Evolutionary conservation across 2,888 invertebrate species (phyloP).

Genomic region (Bombyx huttoni): DNA sequence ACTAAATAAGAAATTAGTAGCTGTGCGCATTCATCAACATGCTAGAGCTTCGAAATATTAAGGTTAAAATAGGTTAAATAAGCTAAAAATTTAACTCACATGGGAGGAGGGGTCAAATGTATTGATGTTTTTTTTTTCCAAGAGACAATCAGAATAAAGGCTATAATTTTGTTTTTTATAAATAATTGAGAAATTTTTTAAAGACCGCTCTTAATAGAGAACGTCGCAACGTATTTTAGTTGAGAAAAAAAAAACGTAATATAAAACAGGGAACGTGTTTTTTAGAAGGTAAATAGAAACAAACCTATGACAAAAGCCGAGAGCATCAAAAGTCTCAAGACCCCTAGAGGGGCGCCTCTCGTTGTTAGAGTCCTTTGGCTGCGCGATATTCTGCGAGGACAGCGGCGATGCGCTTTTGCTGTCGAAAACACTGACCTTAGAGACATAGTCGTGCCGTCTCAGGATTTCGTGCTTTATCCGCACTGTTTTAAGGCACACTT

Average conservation of each 20-base stretch:
- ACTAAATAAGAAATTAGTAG: too few relatives aligned
- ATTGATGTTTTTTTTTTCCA: too few relatives aligned
- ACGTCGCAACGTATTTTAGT: not conserved
- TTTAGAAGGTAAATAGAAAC: slow-evolving; percentile 27
- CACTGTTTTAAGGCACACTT: not conserved
- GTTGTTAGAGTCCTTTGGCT: slow-evolving; percentile 26
- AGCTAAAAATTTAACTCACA: too few relatives aligned
- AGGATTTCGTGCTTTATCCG: not conserved
- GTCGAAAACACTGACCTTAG: slow-evolving; percentile 20
- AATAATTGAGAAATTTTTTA: too few relatives aligned
- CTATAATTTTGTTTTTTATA: too few relatives aligned
- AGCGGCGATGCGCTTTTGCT: slow-evolving; percentile 58
- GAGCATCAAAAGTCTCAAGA: slow-evolving; percentile 29
- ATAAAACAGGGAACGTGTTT: slow-evolving; percentile 17
- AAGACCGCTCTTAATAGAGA: too few relatives aligned
- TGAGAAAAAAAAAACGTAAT: slow-evolving; percentile 10
- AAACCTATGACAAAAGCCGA: slow-evolving; percentile 55
- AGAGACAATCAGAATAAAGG: too few relatives aligned
- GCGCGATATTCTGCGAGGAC: slow-evolving; percentile 46
- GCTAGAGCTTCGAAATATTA: too few relatives aligned
- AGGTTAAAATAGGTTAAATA: too few relatives aligned
- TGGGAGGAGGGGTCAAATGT: too few relatives aligned
- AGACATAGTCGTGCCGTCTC: not conserved
- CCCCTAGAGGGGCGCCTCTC: slow-evolving; percentile 30
- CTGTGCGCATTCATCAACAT: too few relatives aligned